These are phyloP conservation scores for Trichogramma pretiosum DNA, from an alignment of 1,140 invertebrate genomes.

Conservation along the genomic window DNA sequence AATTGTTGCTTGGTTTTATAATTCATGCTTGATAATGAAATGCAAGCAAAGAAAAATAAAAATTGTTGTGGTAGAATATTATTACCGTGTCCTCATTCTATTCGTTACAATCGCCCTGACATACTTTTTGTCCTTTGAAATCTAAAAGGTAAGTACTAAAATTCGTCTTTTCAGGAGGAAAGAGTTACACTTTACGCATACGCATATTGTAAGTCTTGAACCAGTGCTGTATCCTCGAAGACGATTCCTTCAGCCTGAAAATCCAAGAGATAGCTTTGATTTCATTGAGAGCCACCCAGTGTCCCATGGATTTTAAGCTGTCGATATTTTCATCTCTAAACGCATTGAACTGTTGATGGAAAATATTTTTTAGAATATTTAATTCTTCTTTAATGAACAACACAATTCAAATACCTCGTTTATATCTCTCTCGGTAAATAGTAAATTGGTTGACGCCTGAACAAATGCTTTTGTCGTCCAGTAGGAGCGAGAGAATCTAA, in stretches of 20 bases:
- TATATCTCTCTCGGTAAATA: constrained; percentile 32
- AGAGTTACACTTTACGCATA: not conserved
- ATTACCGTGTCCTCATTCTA: not conserved
- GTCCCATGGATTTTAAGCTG: constrained; percentile 30
- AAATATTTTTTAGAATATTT: not conserved
- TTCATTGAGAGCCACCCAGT: constrained; percentile 32
- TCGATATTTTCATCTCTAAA: constrained; percentile 35
- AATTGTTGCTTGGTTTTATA: constrained; percentile 48
- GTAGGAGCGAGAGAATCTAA: constrained; percentile 25
- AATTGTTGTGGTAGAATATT: constrained; percentile 38
- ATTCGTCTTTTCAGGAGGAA: not conserved
- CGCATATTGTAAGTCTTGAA: constrained; percentile 18
- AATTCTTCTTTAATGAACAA: no score
- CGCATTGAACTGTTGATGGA: constrained; percentile 29
- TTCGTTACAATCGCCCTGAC: not conserved
- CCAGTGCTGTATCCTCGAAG: constrained; percentile 22
- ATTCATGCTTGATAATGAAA: constrained; percentile 42
- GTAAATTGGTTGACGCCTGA: constrained; percentile 24
- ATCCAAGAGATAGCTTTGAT: constrained; percentile 32
- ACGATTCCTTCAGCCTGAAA: constrained; percentile 29
- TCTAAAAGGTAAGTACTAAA: not conserved
- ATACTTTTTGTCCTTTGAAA: not conserved
- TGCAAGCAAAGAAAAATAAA: constrained; percentile 40
- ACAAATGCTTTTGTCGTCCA: constrained; percentile 29
- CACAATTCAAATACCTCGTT: constrained; percentile 30